phyloP scores from a whole-genome alignment of 2,888 invertebrate species.

The Chaitophorus viminalis region DNA sequence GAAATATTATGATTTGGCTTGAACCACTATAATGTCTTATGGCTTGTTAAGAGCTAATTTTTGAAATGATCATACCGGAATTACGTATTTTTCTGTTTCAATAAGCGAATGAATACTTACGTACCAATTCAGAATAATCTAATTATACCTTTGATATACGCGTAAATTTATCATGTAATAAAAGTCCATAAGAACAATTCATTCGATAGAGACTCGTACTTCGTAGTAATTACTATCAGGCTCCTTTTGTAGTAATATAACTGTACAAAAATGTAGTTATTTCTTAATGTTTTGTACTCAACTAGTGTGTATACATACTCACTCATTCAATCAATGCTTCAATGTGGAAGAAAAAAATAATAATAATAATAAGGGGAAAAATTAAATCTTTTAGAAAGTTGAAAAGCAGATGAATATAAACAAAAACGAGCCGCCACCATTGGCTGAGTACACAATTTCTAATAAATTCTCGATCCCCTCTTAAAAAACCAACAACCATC shows the following conservation, averaged over 20 bases:
- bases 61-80: too few species aligned
- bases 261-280: neutral
- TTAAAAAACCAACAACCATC: neutral
- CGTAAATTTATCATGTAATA: neutral
- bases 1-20: too few species aligned
- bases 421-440: neutral
- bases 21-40: too few species aligned
- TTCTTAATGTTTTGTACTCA: neutral
- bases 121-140: neutral
- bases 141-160: neutral
- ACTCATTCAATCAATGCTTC: neutral
- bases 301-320: neutral
- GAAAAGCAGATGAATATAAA: neutral
- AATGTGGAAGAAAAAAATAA: neutral
- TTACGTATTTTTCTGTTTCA: too few species aligned
- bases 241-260: neutral
- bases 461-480: neutral
- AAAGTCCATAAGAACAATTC: neutral
- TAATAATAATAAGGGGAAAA: neutral
- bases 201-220: neutral
- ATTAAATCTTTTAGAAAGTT: slow-evolving; percentile 34
- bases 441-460: neutral
- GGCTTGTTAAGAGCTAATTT: too few species aligned
- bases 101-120: too few species aligned
- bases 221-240: neutral